Evolutionary conservation across 1,140 invertebrate genomes (phyloP).

Genomic region (Eriosoma lanigerum): DNA sequence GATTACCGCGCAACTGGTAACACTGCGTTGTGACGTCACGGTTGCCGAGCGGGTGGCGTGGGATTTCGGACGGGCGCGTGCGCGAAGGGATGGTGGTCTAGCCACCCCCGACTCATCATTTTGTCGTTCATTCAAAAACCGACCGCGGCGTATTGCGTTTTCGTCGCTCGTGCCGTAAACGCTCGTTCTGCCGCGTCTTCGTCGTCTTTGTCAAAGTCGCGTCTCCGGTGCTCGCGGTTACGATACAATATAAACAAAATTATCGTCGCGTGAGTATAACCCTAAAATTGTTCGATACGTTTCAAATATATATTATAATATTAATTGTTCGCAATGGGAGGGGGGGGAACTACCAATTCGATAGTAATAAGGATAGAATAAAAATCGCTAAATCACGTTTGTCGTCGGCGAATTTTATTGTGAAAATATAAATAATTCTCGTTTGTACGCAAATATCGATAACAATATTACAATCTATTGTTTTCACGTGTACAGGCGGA

Average conservation of each 20-base stretch:
- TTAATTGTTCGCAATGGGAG: no score
- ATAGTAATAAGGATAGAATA: no score
- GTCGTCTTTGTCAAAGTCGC: background rate
- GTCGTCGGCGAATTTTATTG: no score
- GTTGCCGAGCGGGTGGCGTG: background rate
- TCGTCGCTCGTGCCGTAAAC: conserved; percentile 14
- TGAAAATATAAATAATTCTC: no score
- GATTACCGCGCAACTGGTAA: conserved; percentile 43
- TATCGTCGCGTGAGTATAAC: background rate
- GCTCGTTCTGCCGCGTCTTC: background rate
- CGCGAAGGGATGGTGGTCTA: background rate
- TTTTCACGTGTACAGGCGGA: no score
- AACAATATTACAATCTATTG: no score
- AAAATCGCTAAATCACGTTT: no score
- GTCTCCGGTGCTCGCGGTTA: background rate
- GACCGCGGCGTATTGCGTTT: conserved; percentile 6
- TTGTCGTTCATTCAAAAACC: conserved; percentile 21
- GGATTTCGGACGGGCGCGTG: background rate
- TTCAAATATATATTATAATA: no score
- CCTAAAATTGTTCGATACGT: no score
- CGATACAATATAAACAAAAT: no score
- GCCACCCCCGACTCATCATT: conserved; percentile 3
- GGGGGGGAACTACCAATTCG: no score
- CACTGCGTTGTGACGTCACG: background rate
- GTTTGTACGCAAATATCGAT: no score